Percentiles rank a stretch among this genome's conserved stretches.
Evolutionary conservation across 1,140 invertebrate species (phyloP).

Genomic region (Helicoverpa zea): DNA sequence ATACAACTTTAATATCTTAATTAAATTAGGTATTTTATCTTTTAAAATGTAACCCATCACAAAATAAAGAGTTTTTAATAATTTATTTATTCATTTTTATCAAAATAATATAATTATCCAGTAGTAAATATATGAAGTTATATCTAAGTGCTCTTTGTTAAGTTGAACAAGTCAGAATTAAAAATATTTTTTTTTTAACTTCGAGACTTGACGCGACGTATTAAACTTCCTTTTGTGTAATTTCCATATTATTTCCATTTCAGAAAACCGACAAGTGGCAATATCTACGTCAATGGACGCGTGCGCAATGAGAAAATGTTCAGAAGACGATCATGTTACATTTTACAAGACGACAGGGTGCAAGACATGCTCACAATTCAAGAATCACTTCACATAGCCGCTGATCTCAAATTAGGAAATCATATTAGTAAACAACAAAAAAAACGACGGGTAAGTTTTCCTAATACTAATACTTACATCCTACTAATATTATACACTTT

Average conservation of each 20-base stretch:
- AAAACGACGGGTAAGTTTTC: constrained; percentile 88
- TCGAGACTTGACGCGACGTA: too few relatives aligned
- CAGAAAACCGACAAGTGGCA: constrained; percentile 87
- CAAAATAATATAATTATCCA: too few relatives aligned
- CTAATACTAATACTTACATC: too few relatives aligned
- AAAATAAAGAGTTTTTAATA: too few relatives aligned
- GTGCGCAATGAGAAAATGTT: constrained; percentile 92
- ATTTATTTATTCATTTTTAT: too few relatives aligned
- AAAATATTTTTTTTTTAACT: background rate
- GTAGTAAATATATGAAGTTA: too few relatives aligned
- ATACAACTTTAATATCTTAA: too few relatives aligned
- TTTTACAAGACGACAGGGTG: constrained; percentile 96
- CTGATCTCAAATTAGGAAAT: constrained; percentile 94
- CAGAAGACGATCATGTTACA: constrained; percentile 95
- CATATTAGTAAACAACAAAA: constrained; percentile 89
- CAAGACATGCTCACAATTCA: constrained; percentile 94
- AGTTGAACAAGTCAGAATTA: too few relatives aligned
- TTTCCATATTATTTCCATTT: constrained; percentile 56
- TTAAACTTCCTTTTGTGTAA: background rate
- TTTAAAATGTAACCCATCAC: too few relatives aligned
- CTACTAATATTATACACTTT: too few relatives aligned
- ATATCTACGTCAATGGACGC: constrained; percentile 90
- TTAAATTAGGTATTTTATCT: too few relatives aligned
- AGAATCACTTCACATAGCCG: constrained; percentile 95
- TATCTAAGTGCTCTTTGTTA: too few relatives aligned